These are phyloP conservation scores for Agrochola lota DNA, from an alignment of 2,888 invertebrate genomes.

Conservation along the genomic window DNA sequence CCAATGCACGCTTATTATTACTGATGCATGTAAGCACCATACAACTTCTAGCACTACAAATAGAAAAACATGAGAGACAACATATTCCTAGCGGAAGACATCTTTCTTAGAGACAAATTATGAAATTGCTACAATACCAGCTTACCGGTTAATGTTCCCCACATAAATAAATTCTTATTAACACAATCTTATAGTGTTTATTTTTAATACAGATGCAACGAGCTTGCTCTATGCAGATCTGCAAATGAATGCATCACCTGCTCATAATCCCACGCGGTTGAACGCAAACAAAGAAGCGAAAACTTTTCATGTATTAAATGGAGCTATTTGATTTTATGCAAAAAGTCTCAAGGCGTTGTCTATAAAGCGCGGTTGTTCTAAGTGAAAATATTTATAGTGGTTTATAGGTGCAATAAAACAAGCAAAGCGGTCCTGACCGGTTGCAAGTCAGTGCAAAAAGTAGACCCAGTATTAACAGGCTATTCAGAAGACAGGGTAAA, in stretches of 20 bases:
- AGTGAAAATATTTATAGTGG: constrained; percentile 65
- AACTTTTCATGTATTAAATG: constrained; percentile 49
- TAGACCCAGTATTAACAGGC: constrained; percentile 77
- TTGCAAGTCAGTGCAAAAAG: constrained; percentile 83
- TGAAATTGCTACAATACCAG: constrained; percentile 23
- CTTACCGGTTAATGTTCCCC: constrained; percentile 15
- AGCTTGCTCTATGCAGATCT: constrained; percentile 43
- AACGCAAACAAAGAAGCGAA: constrained; percentile 50
- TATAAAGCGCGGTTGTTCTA: constrained; percentile 53
- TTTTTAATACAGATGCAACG: constrained; percentile 38
- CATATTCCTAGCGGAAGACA: constrained; percentile 34
- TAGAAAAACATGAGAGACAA: constrained; percentile 16
- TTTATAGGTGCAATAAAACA: constrained; percentile 65
- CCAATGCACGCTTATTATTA: constrained; percentile 9
- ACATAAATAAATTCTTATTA: constrained; percentile 42
- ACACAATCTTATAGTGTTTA: constrained; percentile 31
- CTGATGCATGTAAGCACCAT: no score
- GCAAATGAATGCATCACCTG: constrained; percentile 60
- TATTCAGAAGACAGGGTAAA: constrained; percentile 75
- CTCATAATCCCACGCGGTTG: constrained; percentile 54
- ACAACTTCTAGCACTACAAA: constrained; percentile 14
- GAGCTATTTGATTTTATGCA: constrained; percentile 49
- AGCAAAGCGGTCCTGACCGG: constrained; percentile 68
- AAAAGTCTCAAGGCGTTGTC: constrained; percentile 49
- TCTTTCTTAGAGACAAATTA: constrained; percentile 36